Evolutionary conservation across 2,888 invertebrate genomes (phyloP).

Genomic region (Sipha maydis): DNA sequence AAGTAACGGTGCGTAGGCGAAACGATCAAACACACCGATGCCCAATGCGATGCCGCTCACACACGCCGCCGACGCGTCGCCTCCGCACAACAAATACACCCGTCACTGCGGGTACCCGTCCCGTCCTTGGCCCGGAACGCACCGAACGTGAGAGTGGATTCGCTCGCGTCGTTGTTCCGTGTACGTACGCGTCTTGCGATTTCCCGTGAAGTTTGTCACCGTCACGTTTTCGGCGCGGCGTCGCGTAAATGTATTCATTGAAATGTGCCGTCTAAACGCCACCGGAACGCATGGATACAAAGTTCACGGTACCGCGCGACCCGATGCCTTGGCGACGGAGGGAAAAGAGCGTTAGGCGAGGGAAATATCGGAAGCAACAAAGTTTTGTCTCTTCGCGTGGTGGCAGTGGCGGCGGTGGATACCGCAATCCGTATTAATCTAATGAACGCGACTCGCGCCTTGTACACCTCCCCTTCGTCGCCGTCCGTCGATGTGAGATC

Average conservation of each 20-base stretch:
- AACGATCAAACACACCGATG: too few relatives aligned
- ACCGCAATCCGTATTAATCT: slow-evolving; percentile 57
- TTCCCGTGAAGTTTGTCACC: not conserved
- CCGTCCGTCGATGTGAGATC: too few relatives aligned
- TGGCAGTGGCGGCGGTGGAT: not conserved
- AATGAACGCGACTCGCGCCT: slow-evolving; percentile 43
- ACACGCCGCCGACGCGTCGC: too few relatives aligned
- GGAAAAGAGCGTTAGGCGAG: not conserved
- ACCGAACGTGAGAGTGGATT: not conserved
- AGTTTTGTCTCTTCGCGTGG: slow-evolving; percentile 7
- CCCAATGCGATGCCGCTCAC: too few relatives aligned
- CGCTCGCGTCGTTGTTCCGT: not conserved
- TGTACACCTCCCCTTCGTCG: too few relatives aligned
- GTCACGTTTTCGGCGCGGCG: not conserved
- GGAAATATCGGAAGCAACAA: slow-evolving; percentile 19
- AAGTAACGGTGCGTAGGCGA: too few relatives aligned
- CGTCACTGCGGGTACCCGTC: too few relatives aligned
- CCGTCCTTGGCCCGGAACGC: too few relatives aligned
- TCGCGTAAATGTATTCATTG: slow-evolving; percentile 17
- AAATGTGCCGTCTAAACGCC: slow-evolving; percentile 22
- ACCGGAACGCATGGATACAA: not conserved
- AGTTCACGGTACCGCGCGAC: not conserved
- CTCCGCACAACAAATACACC: too few relatives aligned
- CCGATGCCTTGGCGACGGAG: too few relatives aligned
- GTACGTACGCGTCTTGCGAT: too few relatives aligned